These are phyloP conservation scores for Ciconia maguari DNA, from an alignment of 2,113 vertebrate genomes.

Conservation along the genomic window DNA sequence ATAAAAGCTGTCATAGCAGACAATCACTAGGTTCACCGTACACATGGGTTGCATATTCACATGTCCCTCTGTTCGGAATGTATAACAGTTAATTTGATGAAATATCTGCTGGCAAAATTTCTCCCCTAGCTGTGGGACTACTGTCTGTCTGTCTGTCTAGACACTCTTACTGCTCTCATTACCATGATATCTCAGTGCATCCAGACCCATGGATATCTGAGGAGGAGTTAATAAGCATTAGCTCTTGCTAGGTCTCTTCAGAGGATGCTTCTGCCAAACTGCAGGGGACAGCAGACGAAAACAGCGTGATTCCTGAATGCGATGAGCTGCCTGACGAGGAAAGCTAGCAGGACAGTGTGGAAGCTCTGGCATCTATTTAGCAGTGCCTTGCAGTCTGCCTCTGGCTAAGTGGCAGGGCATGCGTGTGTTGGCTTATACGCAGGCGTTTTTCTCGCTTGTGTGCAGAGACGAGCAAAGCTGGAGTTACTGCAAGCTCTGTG, in stretches of 20 bases:
- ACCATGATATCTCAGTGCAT: conserved; percentile 1
- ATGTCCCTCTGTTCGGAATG: background rate
- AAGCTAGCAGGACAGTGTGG: background rate
- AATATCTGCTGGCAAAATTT: background rate
- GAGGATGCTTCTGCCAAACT: conserved; percentile 35
- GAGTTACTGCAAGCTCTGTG: conserved; percentile 1
- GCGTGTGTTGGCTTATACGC: background rate
- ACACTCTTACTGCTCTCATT: conserved; percentile 15
- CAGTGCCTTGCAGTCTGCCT: background rate
- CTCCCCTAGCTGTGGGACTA: background rate
- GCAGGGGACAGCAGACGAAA: conserved; percentile 21
- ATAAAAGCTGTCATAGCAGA: background rate
- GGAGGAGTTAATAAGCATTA: conserved; percentile 27
- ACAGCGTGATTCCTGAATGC: background rate
- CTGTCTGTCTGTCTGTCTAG: conserved; percentile 32
- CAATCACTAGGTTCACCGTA: background rate
- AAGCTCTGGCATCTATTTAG: background rate
- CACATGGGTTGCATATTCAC: background rate
- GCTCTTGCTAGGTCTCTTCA: conserved; percentile 10
- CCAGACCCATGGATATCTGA: conserved; percentile 3
- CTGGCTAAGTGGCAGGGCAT: conserved; percentile 49
- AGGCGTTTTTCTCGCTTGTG: background rate
- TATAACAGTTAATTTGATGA: background rate
- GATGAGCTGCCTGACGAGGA: background rate
- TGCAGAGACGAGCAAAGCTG: background rate